Evolutionary conservation across 2,888 invertebrate species (phyloP).

Genomic region (Pedicia rivosa): DNA sequence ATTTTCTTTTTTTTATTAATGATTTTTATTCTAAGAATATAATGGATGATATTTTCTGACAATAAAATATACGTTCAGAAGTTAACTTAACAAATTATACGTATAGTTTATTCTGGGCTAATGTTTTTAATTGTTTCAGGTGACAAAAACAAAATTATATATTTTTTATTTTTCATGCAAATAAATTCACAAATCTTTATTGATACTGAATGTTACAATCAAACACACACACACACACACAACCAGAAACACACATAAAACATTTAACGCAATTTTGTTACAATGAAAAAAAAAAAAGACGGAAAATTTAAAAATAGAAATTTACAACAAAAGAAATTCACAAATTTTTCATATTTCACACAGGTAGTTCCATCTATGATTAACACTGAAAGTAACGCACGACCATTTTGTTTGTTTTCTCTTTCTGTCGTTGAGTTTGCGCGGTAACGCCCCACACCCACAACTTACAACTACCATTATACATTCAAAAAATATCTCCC

Average conservation of each 20-base stretch:
- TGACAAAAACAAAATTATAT: no score
- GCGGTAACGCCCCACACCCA: slow-evolving; percentile 11
- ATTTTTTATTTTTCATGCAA: no score
- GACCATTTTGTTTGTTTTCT: slow-evolving; percentile 26
- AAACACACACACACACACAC: not conserved
- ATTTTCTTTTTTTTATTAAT: no score
- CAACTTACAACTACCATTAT: slow-evolving; percentile 6
- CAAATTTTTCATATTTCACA: slow-evolving; percentile 6
- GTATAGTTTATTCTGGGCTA: no score
- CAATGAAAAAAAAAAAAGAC: not conserved
- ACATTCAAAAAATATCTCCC: no score
- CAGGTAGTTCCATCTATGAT: slow-evolving; percentile 26
- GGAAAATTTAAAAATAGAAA: not conserved
- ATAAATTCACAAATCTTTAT: no score
- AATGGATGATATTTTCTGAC: no score
- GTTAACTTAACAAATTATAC: no score
- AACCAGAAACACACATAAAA: not conserved
- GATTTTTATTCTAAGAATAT: no score
- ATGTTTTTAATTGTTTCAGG: no score
- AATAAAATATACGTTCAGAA: no score
- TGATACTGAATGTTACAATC: no score
- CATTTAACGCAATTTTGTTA: not conserved
- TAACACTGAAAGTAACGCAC: slow-evolving; percentile 21
- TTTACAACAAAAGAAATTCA: not conserved
- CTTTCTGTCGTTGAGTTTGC: slow-evolving; percentile 11